Evolutionary conservation across 2,888 invertebrate genomes (phyloP), one percentile per base, ranked within the genome.

Genomic region (Globia sparganii): DNA sequence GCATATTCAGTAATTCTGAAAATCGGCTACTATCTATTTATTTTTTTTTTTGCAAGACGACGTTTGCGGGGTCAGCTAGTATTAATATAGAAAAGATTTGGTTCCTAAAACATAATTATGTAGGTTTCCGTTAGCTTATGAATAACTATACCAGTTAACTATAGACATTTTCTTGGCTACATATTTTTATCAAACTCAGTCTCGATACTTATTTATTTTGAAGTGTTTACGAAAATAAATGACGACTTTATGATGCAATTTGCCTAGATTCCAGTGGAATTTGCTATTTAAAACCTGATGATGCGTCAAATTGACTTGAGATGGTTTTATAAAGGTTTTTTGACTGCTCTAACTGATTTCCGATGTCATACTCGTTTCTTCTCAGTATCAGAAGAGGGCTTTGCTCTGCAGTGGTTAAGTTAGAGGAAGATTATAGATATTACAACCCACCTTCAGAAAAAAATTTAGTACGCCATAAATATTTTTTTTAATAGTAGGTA

Each of bases 291-390:
- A 76, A 40, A 78, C 5, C 3, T 49, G 59, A 59, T 66, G 78
- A 78, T 59, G 76, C 78, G 59, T 49, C n/a, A 77, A 77, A 78
- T 78, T 76, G 67, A 31, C 46, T 56, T 56, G 53, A 56, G 53
- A 56, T 56, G n/a, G 53, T 56, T n/a, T 56, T n/a, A 56, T 56
- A 56, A n/a, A 56, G 4, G 53, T 56, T n/a, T 56, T 56, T 11
- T n/a, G 53, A 53, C 4, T 9, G 49, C 49, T 49, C 49, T 8
- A 49, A 53, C 53, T 2, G 53, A 53, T n/a, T 53, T 11, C 1
- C n/a, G 53, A 53, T n/a, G 53, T 53, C 53, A 11, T 53, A 53
- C 53, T 53, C 0, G 0, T 11, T 53, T 53, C n/a, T 53, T 53
- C 53, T 53, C 25, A n/a, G n/a, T n/a, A 25, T 25, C 1, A 25